Conservation (phyloP, 2,888 invertebrate genomes). For the Marasmarcha lunaedactyla region DNA sequence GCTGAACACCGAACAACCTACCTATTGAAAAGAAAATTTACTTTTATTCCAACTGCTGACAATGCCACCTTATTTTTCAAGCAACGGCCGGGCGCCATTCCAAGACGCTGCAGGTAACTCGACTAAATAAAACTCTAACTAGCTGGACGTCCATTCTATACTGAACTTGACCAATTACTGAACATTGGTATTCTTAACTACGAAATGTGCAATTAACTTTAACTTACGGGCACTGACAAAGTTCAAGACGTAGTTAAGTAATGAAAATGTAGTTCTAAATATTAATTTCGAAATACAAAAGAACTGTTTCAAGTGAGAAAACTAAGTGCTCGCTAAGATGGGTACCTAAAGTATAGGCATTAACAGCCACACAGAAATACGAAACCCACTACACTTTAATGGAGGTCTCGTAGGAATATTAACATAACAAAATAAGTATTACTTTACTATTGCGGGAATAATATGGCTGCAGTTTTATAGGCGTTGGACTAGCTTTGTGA, state of each 20-base stretch:
- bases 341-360: no score
- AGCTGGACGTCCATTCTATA: neutral
- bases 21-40: conserved; percentile 63
- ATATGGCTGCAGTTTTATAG: conserved; percentile 12
- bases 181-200: neutral
- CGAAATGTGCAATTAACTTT: neutral
- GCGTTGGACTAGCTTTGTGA: conserved; percentile 9
- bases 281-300: no score
- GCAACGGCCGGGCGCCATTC: conserved; percentile 16
- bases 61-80: conserved; percentile 47
- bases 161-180: neutral
- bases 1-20: conserved; percentile 51
- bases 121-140: neutral
- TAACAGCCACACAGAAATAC: neutral
- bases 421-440: conserved; percentile 10
- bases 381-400: neutral
- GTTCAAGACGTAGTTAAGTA: no score
- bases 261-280: no score
- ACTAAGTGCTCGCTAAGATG: no score
- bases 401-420: conserved; percentile 1
- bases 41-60: conserved; percentile 45
- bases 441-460: conserved; percentile 11
- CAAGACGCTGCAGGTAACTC: neutral
- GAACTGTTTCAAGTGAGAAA: no score
- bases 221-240: neutral